phyloP scores from a whole-genome alignment of 2,888 invertebrate species.

The Marronus borbonicus region DNA sequence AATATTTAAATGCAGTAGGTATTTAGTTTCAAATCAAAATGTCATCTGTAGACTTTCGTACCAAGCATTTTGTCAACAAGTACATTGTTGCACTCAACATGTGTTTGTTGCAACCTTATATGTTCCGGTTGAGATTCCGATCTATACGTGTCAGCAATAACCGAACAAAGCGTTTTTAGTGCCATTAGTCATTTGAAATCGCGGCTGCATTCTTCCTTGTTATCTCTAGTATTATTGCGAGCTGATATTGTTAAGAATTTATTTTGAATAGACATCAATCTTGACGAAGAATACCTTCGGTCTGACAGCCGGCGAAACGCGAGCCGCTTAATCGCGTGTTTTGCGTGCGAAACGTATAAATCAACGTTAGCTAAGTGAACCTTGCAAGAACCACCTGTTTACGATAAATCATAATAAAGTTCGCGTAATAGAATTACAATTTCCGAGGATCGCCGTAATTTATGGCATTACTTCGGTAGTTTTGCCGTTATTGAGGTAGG shows the following conservation, averaged over 20 bases:
- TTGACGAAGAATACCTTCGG: neutral
- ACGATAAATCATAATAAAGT: constrained; percentile 51
- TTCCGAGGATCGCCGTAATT: constrained; percentile 31
- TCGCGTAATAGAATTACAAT: constrained; percentile 49
- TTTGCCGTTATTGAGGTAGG: constrained; percentile 21
- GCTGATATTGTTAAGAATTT: neutral
- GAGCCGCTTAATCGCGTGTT: constrained; percentile 33
- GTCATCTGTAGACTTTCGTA: too few relatives aligned
- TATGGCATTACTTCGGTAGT: constrained; percentile 43
- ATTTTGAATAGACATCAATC: constrained; percentile 39
- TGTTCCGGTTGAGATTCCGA: neutral
- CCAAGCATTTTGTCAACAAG: too few relatives aligned
- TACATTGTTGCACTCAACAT: too few relatives aligned
- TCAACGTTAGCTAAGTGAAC: constrained; percentile 44
- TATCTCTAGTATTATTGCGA: neutral
- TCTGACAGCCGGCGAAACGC: constrained; percentile 17
- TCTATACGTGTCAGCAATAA: neutral
- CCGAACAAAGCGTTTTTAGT: constrained; percentile 1
- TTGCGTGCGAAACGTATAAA: constrained; percentile 43
- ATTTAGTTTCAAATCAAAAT: too few relatives aligned
- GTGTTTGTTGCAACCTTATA: neutral
- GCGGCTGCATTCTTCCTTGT: neutral
- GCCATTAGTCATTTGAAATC: constrained; percentile 1
- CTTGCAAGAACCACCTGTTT: constrained; percentile 51
- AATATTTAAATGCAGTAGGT: too few relatives aligned